Base-by-base conservation (phyloP, 2,888 invertebrate species). In the Hipparchia sbordonii region DNA sequence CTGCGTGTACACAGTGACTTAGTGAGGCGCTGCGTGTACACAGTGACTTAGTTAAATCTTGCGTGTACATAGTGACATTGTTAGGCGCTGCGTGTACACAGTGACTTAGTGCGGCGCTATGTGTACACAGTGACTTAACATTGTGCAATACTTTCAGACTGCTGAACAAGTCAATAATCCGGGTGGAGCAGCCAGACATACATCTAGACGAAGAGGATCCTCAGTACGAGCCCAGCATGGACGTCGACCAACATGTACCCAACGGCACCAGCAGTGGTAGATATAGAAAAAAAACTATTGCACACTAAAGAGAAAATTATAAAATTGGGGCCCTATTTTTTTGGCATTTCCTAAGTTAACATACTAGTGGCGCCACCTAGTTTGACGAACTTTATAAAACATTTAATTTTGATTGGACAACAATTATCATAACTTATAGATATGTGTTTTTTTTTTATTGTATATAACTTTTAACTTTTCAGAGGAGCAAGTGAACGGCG, bases 181-280 rank as follows among this genome's bases (percentile, higher is more conserved):
- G 99, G 57, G 99, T 99, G 23, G 99, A 99, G 83, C 99, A 99
- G 83, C 99, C 99, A 0, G 99, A 99, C 85, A 98, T 99, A 69
- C 97, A 98, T 85, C 92, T 99, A 76, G 98, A 98, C 70, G 98
- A 98, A 74, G 97, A 97, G 56, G 95, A 95, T 23, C 88, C 93
- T 1, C 88, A 91, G 73, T 89, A 88, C 51, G 94, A 95, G 72
- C 94, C 94, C 0, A 89, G 89, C 57, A 91, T 95, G 89, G 95
- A 95, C 13, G 95, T 95, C 1, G 95, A 95, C 13, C 94, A 95
- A 46, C 95, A 95, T 6, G 82, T 89, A 5, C 91, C 92, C 0
- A 87, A 80, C 23, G 79, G 79, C 39, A 75, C 79, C 85, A 69
- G 82, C 82, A 69, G 46, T 1, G 70, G 70, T 74, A 39, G 5